A percentile compares a stretch with the other conserved stretches of the same genome.
phyloP scores from a whole-genome alignment of 2,797 vertebrate genomes.

The Calcarius lapponicus region DNA sequence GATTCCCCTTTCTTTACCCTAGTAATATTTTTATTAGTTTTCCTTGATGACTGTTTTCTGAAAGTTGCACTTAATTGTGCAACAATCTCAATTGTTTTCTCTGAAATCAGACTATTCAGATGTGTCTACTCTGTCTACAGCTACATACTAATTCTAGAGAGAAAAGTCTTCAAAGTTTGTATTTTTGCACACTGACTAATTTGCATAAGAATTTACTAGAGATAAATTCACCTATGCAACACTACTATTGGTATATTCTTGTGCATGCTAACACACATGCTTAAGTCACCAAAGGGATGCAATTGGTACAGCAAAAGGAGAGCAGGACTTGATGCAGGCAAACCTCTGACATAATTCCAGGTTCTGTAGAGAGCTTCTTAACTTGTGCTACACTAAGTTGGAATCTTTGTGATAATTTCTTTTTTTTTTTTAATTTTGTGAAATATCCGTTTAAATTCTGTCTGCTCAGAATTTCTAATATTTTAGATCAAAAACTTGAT shows the following conservation, averaged over 20 bases:
- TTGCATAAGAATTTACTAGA: not conserved
- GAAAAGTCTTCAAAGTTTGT: not conserved
- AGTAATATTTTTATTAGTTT: constrained; percentile 69
- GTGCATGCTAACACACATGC: not conserved
- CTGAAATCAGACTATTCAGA: constrained; percentile 46
- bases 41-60: constrained; percentile 71
- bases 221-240: not conserved
- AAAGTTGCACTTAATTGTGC: constrained; percentile 40
- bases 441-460: not conserved
- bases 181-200: not conserved
- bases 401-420: not conserved
- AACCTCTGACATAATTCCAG: not conserved
- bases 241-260: not conserved
- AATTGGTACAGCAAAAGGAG: not conserved
- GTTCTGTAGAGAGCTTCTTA: not conserved
- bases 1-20: constrained; percentile 31
- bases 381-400: not conserved
- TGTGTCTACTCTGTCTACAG: not conserved
- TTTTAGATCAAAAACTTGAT: not conserved
- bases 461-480: not conserved
- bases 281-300: not conserved
- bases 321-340: not conserved
- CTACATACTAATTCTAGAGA: not conserved
- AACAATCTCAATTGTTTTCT: constrained; percentile 41
- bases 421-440: not conserved